phyloP scores from a whole-genome alignment of 2,888 invertebrate species.

The Hemithea aestivaria region DNA sequence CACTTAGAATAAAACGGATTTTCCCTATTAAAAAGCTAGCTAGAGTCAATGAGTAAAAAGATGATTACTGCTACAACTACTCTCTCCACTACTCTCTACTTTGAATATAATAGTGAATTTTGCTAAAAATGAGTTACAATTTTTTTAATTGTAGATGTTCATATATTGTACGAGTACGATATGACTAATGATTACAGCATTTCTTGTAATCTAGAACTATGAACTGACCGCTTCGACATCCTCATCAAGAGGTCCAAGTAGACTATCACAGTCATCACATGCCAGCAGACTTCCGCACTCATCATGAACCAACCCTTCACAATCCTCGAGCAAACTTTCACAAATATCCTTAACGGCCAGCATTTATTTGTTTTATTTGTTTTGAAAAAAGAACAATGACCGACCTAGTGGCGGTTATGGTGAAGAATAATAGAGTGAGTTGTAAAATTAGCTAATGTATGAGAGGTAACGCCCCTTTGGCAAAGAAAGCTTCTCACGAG shows the following conservation, averaged over 20 bases:
- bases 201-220: no score
- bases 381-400: constrained; percentile 39
- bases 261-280: constrained; percentile 17
- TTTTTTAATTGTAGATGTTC: no score
- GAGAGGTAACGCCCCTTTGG: constrained; percentile 40
- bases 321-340: constrained; percentile 16
- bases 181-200: no score
- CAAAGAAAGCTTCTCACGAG: constrained; percentile 36
- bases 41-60: no score
- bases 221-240: constrained; percentile 24
- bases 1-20: no score
- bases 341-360: constrained; percentile 29
- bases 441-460: constrained; percentile 17
- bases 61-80: no score
- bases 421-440: constrained; percentile 43
- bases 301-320: constrained; percentile 11
- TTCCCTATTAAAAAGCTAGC: no score
- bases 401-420: constrained; percentile 28
- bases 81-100: no score
- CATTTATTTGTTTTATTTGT: constrained; percentile 8
- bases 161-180: no score
- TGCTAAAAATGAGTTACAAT: no score
- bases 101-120: no score
- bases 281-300: constrained; percentile 6
- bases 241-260: constrained; percentile 19